Conservation (phyloP, 2,113 vertebrate genomes). For the Pedionomus torquatus region DNA sequence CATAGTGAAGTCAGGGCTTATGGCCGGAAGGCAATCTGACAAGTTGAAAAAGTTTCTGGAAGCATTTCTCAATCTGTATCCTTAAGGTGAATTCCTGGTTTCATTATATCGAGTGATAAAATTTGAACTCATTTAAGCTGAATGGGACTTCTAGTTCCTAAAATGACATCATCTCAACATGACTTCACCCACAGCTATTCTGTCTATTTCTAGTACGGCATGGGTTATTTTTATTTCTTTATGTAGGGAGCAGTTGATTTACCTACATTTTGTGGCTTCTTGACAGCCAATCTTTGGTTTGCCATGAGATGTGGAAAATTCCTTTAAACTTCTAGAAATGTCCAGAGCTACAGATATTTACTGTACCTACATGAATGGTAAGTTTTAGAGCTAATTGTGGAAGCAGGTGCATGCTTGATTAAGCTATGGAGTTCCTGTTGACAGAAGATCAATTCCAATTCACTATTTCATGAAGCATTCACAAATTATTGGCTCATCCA, state of each 20-base stretch:
- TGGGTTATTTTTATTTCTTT: not conserved
- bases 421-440: not conserved
- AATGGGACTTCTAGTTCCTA: not conserved
- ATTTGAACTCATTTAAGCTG: not conserved
- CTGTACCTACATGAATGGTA: not conserved
- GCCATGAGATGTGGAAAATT: not conserved
- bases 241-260: not conserved
- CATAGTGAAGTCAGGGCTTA: not conserved
- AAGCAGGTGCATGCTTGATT: not conserved
- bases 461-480: not conserved
- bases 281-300: not conserved
- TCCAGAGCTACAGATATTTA: not conserved
- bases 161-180: not conserved
- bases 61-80: not conserved
- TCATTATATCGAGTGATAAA: not conserved
- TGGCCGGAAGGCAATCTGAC: not conserved
- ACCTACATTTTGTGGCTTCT: not conserved
- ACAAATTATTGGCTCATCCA: not conserved
- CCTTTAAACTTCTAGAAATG: not conserved
- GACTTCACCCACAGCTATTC: not conserved
- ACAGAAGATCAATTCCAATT: not conserved
- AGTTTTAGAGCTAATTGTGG: not conserved
- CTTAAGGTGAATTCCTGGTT: not conserved
- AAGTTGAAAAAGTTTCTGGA: not conserved
- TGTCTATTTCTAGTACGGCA: not conserved